These are phyloP conservation scores for Onychomys arenicola DNA, from an alignment of 2,797 vertebrate genomes.

Conservation along the genomic window DNA sequence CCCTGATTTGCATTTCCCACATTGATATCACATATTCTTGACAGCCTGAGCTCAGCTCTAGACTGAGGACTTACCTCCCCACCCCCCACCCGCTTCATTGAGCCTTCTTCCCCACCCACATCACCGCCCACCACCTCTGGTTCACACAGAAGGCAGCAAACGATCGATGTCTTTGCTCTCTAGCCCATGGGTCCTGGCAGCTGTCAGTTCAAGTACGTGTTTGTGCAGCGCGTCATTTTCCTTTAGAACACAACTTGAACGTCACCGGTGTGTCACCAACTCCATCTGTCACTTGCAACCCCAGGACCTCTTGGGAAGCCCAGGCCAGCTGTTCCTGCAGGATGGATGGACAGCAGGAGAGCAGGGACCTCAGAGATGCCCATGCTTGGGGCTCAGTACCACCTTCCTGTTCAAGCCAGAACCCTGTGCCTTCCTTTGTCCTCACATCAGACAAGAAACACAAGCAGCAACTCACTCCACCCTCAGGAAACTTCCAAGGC, in stretches of 20 bases:
- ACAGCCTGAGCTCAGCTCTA: background rate
- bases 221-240: background rate
- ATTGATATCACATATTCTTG: too few species aligned
- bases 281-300: background rate
- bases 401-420: too few species aligned
- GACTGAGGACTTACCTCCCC: background rate
- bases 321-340: background rate
- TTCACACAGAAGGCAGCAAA: background rate
- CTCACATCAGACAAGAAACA: background rate
- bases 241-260: background rate
- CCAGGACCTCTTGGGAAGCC: background rate
- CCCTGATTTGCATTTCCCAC: background rate
- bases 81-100: background rate
- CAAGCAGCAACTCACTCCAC: background rate
- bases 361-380: background rate
- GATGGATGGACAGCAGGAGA: background rate
- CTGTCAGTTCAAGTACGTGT: background rate
- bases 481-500: background rate
- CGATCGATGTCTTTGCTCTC: background rate
- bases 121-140: background rate
- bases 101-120: background rate
- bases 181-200: background rate
- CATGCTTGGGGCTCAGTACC: background rate
- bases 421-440: background rate
- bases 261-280: background rate